These are phyloP conservation scores for Lepidurus packardi DNA, from an alignment of 1,140 invertebrate genomes.

Conservation along the genomic window DNA sequence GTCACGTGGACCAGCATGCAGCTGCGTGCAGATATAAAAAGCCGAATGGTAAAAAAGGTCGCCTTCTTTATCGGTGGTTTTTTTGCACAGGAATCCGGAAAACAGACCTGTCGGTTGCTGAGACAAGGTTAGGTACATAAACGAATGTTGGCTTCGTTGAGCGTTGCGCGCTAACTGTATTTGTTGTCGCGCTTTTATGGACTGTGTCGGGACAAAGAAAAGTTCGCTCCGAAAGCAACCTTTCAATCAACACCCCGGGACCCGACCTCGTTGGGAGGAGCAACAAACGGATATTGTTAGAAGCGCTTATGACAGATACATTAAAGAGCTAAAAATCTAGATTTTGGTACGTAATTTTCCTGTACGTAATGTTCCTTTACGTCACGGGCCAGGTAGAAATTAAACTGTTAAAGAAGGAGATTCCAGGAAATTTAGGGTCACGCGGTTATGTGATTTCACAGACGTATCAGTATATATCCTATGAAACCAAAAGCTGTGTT, in stretches of 20 bases:
- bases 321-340: no score
- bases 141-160: neutral
- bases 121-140: neutral
- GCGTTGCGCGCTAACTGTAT: neutral
- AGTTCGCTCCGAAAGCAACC: no score
- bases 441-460: no score
- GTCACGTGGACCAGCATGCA: neutral
- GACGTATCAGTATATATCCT: no score
- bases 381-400: no score
- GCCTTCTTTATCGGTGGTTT: neutral
- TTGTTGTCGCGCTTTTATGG: neutral
- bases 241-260: neutral
- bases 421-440: no score
- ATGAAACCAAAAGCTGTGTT: no score
- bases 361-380: no score
- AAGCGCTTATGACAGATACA: neutral
- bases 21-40: neutral
- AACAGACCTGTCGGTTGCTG: slow-evolving; percentile 2
- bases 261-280: neutral
- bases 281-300: neutral
- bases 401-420: no score
- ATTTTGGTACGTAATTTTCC: no score
- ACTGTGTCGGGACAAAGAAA: neutral
- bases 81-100: neutral
- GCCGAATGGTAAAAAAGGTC: neutral